Percentiles rank a stretch among this genome's conserved stretches.
phyloP scores from a whole-genome alignment of 2,797 vertebrate genomes.

The Oreortyx pictus region DNA sequence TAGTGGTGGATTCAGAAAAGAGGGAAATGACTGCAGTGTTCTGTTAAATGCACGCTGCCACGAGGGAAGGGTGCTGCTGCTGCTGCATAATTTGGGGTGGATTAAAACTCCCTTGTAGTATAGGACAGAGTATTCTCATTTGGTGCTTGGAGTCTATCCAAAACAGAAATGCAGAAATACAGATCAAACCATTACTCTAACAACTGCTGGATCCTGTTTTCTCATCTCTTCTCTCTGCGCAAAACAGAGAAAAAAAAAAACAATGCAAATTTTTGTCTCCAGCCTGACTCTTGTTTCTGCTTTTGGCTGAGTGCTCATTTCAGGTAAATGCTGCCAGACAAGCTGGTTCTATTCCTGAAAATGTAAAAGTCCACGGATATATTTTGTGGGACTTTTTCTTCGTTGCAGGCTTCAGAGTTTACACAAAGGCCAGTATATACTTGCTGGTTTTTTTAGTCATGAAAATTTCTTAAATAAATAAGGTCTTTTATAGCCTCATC shows the following conservation, averaged over 20 bases:
- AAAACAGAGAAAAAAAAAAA: background rate
- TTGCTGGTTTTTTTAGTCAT: background rate
- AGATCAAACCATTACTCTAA: slow-evolving; percentile 16
- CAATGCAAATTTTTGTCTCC: background rate
- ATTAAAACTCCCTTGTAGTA: slow-evolving; percentile 38
- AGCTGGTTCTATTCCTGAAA: background rate
- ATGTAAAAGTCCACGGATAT: background rate
- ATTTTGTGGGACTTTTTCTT: background rate
- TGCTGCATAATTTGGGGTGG: slow-evolving; percentile 34
- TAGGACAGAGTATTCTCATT: slow-evolving; percentile 35
- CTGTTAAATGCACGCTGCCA: background rate
- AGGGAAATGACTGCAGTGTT: background rate
- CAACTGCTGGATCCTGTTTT: background rate
- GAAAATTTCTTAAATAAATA: background rate
- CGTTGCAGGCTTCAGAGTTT: background rate
- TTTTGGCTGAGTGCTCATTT: background rate
- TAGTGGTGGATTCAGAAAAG: background rate
- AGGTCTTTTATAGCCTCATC: background rate
- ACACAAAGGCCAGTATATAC: background rate
- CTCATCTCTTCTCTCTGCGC: background rate
- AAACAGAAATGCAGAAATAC: slow-evolving; percentile 22
- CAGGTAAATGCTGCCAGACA: background rate
- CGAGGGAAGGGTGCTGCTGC: background rate
- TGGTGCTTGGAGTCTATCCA: background rate
- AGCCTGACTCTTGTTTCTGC: background rate